Conservation (phyloP, 2,113 vertebrate species). For the Ondatra zibethicus region DNA sequence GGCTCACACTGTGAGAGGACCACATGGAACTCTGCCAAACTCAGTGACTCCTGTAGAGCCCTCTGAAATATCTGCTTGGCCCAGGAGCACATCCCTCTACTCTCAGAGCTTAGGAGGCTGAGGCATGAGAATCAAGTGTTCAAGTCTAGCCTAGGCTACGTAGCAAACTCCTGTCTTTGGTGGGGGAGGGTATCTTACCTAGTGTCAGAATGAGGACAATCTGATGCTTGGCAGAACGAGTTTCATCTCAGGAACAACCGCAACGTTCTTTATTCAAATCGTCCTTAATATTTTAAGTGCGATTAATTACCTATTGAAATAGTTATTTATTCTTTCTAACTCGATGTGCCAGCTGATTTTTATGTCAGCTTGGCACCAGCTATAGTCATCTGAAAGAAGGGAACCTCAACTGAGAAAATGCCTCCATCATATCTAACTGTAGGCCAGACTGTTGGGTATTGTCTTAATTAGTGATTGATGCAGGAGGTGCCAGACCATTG, state of each 20-base stretch:
- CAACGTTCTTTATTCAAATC: neutral
- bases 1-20: neutral
- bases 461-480: neutral
- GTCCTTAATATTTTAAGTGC: neutral
- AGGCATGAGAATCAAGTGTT: neutral
- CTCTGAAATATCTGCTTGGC: neutral
- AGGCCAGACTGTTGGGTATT: neutral
- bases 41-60: neutral
- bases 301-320: neutral
- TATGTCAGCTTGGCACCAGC: neutral
- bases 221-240: neutral
- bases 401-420: neutral
- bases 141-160: neutral
- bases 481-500: neutral
- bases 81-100: neutral
- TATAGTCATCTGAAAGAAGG: neutral
- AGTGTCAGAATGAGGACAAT: neutral
- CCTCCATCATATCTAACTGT: neutral
- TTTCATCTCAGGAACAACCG: neutral
- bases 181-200: neutral
- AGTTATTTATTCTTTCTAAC: conserved; percentile 21
- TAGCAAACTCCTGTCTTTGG: neutral
- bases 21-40: neutral
- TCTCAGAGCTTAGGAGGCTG: neutral
- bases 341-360: neutral